Evolutionary conservation across 1,140 invertebrate species (phyloP).

Genomic region (Aphis gossypii): DNA sequence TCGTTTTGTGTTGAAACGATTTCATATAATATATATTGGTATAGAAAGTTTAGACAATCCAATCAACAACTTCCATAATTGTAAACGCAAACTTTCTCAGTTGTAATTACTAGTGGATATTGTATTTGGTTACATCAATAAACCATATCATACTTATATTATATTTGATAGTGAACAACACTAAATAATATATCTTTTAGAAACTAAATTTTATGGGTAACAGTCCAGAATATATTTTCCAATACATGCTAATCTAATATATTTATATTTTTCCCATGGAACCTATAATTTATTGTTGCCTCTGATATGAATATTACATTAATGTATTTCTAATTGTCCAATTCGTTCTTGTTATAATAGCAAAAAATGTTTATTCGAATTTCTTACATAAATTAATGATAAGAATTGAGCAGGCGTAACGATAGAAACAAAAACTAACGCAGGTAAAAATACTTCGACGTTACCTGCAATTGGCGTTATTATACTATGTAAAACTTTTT

Average conservation of each 20-base stretch:
- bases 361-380: background rate
- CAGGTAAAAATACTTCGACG: background rate
- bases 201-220: background rate
- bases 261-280: background rate
- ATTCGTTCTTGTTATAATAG: background rate
- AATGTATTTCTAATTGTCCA: background rate
- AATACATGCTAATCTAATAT: background rate
- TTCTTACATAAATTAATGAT: background rate
- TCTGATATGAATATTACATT: background rate
- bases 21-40: background rate
- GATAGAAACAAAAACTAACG: background rate
- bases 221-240: background rate
- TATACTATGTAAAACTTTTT: background rate
- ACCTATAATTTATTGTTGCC: background rate
- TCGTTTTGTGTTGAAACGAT: background rate
- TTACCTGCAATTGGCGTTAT: background rate
- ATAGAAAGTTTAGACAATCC: background rate
- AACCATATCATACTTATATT: background rate
- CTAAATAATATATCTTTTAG: background rate
- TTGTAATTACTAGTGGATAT: background rate
- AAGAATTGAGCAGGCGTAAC: background rate
- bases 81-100: conserved; percentile 1
- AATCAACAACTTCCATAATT: conserved; percentile 29
- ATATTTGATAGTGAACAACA: background rate
- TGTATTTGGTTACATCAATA: background rate